Evolutionary conservation across 1,140 invertebrate species (phyloP), one percentile per base, ranked within the genome.

Genomic region (Macrosteles quadrilineatus): DNA sequence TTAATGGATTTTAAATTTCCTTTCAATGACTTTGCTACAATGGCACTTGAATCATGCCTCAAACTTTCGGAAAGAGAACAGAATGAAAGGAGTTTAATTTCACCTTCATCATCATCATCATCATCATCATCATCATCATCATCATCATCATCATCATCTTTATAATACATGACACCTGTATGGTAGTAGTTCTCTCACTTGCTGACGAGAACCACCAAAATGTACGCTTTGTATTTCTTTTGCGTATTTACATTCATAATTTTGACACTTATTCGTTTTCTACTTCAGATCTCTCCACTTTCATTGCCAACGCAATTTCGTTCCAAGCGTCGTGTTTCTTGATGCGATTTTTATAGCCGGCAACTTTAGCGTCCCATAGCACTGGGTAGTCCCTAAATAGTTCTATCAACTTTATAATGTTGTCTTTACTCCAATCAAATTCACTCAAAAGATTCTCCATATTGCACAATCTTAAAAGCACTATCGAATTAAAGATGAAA

Each of bases 181-280:
- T 80, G 78, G n/a, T n/a, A n/a, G n/a, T n/a, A n/a, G n/a, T 30
- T 79, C 72, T n/a, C 74, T 70, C 64, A 78, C 67, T 71, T 79
- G 77, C 36, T 71, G 68, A 64, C 74, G 72, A 9, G 74, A 77
- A 14, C 66, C 75, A 17, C 76, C 75, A 67, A 79, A 80, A 47
- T 76, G 75, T 11, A 72, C 69, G 29, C 74, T 73, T 74, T 80
- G 78, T 31, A 80, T 77, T 75, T 78, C 75, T 45, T 74, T 72
- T 31, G 53, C 62, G 70, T 79, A 79, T 71, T 80, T 80, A 29
- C 71, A 75, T 12, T 64, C 72, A 71, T 76, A 78, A 62, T 80
- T 80, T 68, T 79, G 72, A 31, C 72, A n/a, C n/a, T n/a, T n/a
- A n/a, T n/a, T n/a, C n/a, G n/a, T 67, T 67, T 67, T 67, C 66